Percentiles rank a stretch among this genome's conserved stretches.
Evolutionary conservation across 2,113 vertebrate genomes (phyloP).

Genomic region (Oncorhynchus nerka): DNA sequence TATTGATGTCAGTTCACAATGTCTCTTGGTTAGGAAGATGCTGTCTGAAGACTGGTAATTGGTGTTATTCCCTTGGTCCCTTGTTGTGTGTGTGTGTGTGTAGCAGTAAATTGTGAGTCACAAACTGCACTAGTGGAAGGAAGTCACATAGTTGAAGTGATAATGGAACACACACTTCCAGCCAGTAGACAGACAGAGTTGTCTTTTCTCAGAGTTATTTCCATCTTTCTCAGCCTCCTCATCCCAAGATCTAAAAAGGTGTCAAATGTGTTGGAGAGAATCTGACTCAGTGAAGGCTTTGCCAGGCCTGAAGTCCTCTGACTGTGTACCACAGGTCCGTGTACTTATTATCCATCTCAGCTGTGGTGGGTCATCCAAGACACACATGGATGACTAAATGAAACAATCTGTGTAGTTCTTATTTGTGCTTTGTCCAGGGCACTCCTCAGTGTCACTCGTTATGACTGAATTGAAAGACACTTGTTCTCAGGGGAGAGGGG

Average conservation of each 20-base stretch:
- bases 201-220: not conserved
- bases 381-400: constrained; percentile 18
- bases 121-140: not conserved
- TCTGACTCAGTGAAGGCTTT: not conserved
- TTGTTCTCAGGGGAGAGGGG: constrained; percentile 45
- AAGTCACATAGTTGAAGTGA: constrained; percentile 17
- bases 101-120: constrained; percentile 9
- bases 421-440: constrained; percentile 30
- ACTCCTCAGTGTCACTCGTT: constrained; percentile 28
- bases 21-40: not conserved
- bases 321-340: no score
- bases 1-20: not conserved
- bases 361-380: not conserved
- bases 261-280: not conserved
- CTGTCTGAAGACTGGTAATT: not conserved
- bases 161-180: constrained; percentile 16
- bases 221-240: not conserved
- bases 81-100: not conserved
- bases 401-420: constrained; percentile 6
- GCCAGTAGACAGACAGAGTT: not conserved
- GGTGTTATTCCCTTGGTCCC: not conserved
- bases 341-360: no score
- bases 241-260: not conserved
- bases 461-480: constrained; percentile 43
- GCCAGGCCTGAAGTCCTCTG: not conserved